These are phyloP conservation scores for Strigamia transsilvanica DNA, from an alignment of 2,888 invertebrate species.

Conservation along the genomic window DNA sequence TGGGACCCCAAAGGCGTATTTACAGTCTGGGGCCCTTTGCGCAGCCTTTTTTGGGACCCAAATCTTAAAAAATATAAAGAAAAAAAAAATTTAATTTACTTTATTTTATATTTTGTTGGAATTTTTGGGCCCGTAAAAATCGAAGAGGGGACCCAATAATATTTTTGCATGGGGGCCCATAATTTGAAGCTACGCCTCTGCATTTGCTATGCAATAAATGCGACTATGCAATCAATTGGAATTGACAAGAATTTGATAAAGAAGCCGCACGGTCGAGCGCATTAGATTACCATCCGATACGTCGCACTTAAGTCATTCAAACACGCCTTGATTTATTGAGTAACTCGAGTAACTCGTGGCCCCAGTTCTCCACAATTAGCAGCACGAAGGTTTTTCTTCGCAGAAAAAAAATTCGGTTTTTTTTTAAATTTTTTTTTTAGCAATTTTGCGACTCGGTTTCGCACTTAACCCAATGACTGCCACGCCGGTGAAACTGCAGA, in stretches of 20 bases:
- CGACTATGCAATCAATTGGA: not conserved
- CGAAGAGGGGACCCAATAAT: too few relatives aligned
- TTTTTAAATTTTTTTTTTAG: not conserved
- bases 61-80: too few relatives aligned
- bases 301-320: not conserved
- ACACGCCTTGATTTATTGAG: constrained; percentile 12
- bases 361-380: not conserved
- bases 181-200: too few relatives aligned
- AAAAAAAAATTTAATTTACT: too few relatives aligned
- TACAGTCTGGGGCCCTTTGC: too few relatives aligned
- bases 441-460: constrained; percentile 7
- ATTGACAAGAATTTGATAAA: constrained; percentile 2
- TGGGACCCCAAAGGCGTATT: too few relatives aligned
- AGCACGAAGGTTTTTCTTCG: not conserved
- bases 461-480: constrained; percentile 22
- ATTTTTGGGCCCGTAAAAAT: too few relatives aligned
- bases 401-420: not conserved
- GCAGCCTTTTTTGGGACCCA: too few relatives aligned
- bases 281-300: constrained; percentile 4
- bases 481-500: too few relatives aligned
- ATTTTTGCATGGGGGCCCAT: too few relatives aligned
- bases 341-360: not conserved
- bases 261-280: not conserved
- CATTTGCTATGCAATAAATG: not conserved
- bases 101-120: too few relatives aligned